Evolutionary conservation across 2,113 vertebrate species (phyloP).

Genomic region (Campylomormyrus tamandua): DNA sequence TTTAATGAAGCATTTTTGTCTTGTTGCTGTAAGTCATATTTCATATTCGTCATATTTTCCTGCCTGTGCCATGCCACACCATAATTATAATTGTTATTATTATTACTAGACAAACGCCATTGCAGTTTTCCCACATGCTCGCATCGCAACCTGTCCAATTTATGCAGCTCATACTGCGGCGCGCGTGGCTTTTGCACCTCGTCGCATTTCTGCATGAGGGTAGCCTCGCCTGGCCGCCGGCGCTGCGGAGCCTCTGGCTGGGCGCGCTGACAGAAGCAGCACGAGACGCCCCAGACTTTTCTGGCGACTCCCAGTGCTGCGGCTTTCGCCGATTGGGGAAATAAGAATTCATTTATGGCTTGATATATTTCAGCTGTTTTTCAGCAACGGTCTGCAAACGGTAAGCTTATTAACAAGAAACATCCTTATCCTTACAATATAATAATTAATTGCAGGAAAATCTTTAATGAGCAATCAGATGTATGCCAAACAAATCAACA

Average conservation of each 20-base stretch:
- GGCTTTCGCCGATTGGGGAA: neutral
- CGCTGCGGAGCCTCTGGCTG: neutral
- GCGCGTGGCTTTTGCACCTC: neutral
- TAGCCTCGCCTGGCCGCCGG: neutral
- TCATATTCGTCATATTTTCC: too few species aligned
- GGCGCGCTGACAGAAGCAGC: neutral
- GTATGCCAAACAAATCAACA: neutral
- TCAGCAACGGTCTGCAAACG: neutral
- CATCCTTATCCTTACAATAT: neutral
- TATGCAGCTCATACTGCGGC: neutral
- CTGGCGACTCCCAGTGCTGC: neutral
- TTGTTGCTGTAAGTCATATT: too few species aligned
- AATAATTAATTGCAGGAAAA: neutral
- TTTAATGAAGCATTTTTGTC: too few species aligned
- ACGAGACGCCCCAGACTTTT: neutral
- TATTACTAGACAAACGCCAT: neutral
- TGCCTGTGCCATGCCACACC: too few species aligned
- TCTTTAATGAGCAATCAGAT: neutral
- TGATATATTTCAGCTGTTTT: neutral
- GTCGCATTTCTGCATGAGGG: neutral
- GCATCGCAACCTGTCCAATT: neutral
- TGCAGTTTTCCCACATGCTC: neutral
- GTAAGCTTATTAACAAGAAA: neutral
- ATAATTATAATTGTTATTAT: neutral
- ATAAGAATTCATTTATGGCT: neutral